Base-by-base conservation (phyloP, 2,797 vertebrate genomes). In the Premnoplex brunnescens region DNA sequence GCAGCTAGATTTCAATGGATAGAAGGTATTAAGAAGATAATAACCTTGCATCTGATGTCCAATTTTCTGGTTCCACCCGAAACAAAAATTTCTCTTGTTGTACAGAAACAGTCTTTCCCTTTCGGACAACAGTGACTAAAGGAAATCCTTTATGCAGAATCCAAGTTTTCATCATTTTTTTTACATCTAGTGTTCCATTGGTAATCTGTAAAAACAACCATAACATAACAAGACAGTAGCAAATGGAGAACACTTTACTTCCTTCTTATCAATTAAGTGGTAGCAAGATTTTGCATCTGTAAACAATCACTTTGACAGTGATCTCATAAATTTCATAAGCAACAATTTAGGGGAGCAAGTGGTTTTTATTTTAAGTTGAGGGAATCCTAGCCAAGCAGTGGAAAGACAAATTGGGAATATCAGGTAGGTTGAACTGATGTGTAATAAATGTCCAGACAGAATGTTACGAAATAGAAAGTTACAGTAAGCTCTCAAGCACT, bases 141-240 rank as follows among this genome's bases (percentile, higher is more conserved):
- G 99, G 99, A 97, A 99, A 99, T 80, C 99, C 99, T 97, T 99
- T 99, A 89, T 99, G 99, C 27, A 98, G 96, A 23, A 99, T 99
- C 99, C 99, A 99, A 5, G 99, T 98, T 94, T 97, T 98, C 99
- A 99, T 99, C 97, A 99, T 98, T 94, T 98, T 98, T 43, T 99
- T 98, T 69, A 99, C 98, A 85, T 98, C 98, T 73, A 97, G 83
- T 15, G 97, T 97, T 81, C 97, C 97, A 27, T 96, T 96, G 30
- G 98, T 98, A 64, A 99, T 92, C 96, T 99, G 96, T 1, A 73
- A 95, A 94, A 58, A 68, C 5, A 83, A 96, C 43, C 34, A 54
- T 27, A 68, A 72, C 8, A 12, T 76, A 88, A 67, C 2, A 69
- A 60, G n/a, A 73, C 76, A 72, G 46, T 1, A 28, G 20, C 20